Percentiles rank a stretch among this genome's conserved stretches.
These are phyloP conservation scores for Andrena marginata DNA, from an alignment of 2,888 invertebrate genomes.

Conservation along the genomic window DNA sequence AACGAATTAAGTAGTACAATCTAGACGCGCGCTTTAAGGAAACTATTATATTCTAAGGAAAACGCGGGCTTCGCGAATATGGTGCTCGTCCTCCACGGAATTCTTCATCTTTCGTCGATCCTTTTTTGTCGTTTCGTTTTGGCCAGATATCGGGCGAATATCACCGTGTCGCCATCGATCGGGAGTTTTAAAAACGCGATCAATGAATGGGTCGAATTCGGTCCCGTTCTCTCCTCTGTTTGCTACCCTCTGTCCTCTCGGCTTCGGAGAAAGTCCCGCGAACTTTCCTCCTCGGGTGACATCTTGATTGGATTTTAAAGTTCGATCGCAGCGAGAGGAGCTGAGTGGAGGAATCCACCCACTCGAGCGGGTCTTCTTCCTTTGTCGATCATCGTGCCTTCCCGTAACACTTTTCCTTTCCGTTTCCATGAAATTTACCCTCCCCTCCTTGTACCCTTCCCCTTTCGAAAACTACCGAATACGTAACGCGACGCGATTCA, in stretches of 20 bases:
- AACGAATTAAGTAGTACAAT: constrained; percentile 61
- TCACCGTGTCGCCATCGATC: background rate
- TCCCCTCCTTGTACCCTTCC: too few species aligned
- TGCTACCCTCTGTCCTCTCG: background rate
- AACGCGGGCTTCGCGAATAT: constrained; percentile 39
- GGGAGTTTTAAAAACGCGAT: background rate
- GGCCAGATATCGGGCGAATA: background rate
- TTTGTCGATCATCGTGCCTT: background rate
- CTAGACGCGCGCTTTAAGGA: constrained; percentile 47
- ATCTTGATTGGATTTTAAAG: constrained; percentile 12
- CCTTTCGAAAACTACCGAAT: constrained; percentile 39
- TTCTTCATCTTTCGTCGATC: background rate
- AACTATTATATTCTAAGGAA: constrained; percentile 48
- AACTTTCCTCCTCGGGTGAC: background rate
- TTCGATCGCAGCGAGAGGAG: constrained; percentile 44
- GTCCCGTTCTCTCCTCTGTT: background rate
- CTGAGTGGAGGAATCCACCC: constrained; percentile 51
- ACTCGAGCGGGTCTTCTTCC: constrained; percentile 1
- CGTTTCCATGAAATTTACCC: constrained; percentile 1
- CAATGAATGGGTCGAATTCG: background rate
- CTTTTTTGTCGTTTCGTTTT: background rate
- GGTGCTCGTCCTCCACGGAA: constrained; percentile 2
- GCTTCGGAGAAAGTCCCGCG: background rate
- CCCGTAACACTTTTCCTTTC: background rate
- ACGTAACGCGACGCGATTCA: constrained; percentile 44